Evolutionary conservation across 1,140 invertebrate genomes (phyloP).

Genomic region (Drosophila carrolli): DNA sequence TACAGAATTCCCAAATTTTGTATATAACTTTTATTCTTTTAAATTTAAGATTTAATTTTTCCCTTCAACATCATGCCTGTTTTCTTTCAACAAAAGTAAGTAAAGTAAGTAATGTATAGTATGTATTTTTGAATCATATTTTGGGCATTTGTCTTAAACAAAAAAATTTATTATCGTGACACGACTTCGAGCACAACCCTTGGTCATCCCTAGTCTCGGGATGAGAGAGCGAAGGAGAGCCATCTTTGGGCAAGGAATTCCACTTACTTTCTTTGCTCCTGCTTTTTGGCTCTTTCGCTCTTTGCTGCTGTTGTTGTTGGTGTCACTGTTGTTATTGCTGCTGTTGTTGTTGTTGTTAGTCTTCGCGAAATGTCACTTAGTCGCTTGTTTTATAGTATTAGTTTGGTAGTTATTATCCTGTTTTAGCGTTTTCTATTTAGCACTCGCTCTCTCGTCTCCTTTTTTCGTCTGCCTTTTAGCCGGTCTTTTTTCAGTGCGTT

Average conservation of each 20-base stretch:
- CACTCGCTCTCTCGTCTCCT: slow-evolving; percentile 39
- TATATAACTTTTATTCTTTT: no score
- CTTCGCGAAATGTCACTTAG: slow-evolving; percentile 31
- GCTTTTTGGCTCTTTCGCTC: slow-evolving; percentile 25
- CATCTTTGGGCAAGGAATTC: slow-evolving; percentile 79
- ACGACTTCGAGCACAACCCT: not conserved
- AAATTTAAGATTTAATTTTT: no score
- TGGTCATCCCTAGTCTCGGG: slow-evolving; percentile 12
- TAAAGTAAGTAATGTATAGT: no score
- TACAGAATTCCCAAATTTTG: no score
- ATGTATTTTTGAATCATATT: no score
- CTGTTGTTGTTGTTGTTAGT: slow-evolving; percentile 21
- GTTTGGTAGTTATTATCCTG: slow-evolving; percentile 35
- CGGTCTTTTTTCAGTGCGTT: slow-evolving; percentile 42
- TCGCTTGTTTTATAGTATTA: slow-evolving; percentile 41
- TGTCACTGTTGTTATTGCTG: slow-evolving; percentile 26
- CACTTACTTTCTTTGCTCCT: slow-evolving; percentile 76
- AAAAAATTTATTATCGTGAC: not conserved
- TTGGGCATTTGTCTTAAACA: not conserved
- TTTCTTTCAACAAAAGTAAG: no score
- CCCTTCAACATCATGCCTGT: no score
- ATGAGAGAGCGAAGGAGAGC: slow-evolving; percentile 34
- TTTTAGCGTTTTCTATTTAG: slow-evolving; percentile 46
- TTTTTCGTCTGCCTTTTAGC: slow-evolving; percentile 44
- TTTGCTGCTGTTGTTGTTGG: slow-evolving; percentile 23